Evolutionary conservation across 1,140 invertebrate genomes (phyloP), one percentile per base, ranked within the genome.

Genomic region (Pygmarrhopalites habei): DNA sequence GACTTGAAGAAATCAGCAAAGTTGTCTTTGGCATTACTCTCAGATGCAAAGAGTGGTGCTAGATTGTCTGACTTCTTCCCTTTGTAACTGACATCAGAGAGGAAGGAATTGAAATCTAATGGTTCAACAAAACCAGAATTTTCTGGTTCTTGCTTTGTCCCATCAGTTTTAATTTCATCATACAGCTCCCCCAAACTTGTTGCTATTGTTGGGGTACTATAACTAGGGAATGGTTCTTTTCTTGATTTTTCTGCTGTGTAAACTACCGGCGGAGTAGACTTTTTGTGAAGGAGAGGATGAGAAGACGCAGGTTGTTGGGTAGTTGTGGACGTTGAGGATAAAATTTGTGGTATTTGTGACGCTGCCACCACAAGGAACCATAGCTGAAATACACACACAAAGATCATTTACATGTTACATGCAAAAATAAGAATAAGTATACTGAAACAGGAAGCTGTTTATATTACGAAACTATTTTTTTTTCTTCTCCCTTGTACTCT

Each of bases 121-220:
- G 67, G 60, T 35, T 62, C 62, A 23, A 65, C 67, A 58, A 65
- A 65, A 1, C 63, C 67, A 25, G 60, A 30, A 44, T 65, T 62
- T 28, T 5, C 26, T 52, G 58, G 56, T 25, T 64, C 62, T 32
- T 44, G 41, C 35, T 32, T 19, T 32, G 53, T 5, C 21, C 23
- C 28, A 10, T 25, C 53, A 41, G 53, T 10, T 57, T 41, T 12
- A 5, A 19, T 32, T 32, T 57, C 29, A 57, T 57, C 29, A 19
- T 41, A 32, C 5, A 35, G 19, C 23, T 57, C 4, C 14, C 15
- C 32, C 2, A 32, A 14, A 10, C 10, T 57, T 17, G 53, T 35
- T 12, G 7, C 53, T 12, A 57, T 23, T 21, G 53, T 23, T 26
- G 29, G 29, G 3, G 3, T 7, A 5, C 19, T 21, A 17, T 32